These are phyloP conservation scores for Agonopterix arenella DNA, from an alignment of 2,888 invertebrate genomes.

Conservation along the genomic window DNA sequence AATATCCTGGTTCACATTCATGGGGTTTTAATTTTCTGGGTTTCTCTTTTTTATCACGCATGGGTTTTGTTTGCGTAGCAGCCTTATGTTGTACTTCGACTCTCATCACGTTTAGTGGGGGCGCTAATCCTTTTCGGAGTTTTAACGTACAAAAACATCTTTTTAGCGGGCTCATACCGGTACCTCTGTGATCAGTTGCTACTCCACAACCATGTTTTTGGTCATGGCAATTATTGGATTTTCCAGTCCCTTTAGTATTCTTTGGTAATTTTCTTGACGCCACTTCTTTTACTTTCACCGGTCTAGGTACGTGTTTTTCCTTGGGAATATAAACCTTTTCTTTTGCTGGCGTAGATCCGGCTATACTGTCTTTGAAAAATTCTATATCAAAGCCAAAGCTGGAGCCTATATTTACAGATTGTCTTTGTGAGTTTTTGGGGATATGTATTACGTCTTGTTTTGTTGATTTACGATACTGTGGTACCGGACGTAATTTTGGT, in stretches of 20 bases:
- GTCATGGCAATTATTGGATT: neutral
- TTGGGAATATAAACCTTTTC: neutral
- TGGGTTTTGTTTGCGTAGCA: too few species aligned
- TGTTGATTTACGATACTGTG: neutral
- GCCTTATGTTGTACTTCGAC: too few species aligned
- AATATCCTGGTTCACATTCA: too few species aligned
- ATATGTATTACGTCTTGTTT: neutral
- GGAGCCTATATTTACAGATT: constrained; percentile 17
- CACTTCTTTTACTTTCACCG: too few species aligned
- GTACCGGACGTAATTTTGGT: neutral
- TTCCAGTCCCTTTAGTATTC: neutral
- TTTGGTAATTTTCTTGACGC: neutral
- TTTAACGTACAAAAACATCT: constrained; percentile 36
- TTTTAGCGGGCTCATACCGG: constrained; percentile 15
- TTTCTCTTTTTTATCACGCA: too few species aligned
- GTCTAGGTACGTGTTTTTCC: too few species aligned
- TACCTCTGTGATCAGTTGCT: neutral
- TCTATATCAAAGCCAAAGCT: constrained; percentile 25
- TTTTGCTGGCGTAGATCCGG: neutral
- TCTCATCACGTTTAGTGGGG: too few species aligned
- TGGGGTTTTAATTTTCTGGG: too few species aligned
- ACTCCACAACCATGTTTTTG: neutral
- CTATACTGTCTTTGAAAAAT: constrained; percentile 19
- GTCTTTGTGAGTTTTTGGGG: neutral
- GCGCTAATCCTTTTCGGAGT: constrained; percentile 15